Percentiles rank a stretch among this genome's conserved stretches.
Evolutionary conservation across 1,140 invertebrate species (phyloP).

Genomic region (Pogonomyrmex californicus): DNA sequence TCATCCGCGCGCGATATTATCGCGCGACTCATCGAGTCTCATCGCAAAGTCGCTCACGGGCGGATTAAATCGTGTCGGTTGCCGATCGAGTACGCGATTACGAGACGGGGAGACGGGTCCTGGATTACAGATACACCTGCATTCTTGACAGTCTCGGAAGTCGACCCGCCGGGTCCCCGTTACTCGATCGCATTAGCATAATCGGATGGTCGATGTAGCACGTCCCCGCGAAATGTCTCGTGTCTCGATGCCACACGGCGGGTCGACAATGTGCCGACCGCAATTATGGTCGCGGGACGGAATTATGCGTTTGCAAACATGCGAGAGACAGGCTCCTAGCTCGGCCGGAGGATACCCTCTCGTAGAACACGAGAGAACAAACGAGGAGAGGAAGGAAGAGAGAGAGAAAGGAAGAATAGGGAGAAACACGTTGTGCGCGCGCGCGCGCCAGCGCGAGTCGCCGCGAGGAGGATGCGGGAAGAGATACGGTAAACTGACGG

Average conservation of each 20-base stretch:
- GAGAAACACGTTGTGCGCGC: constrained; percentile 3
- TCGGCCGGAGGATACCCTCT: constrained; percentile 36
- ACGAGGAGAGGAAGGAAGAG: not conserved
- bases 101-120: not conserved
- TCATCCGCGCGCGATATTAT: not conserved
- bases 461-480: constrained; percentile 27
- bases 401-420: not conserved
- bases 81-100: not conserved
- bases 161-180: constrained; percentile 48
- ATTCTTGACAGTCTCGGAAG: constrained; percentile 50
- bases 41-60: not conserved
- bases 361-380: not conserved
- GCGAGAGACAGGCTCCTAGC: constrained; percentile 20
- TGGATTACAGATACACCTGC: constrained; percentile 47
- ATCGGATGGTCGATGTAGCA: constrained; percentile 66
- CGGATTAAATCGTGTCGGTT: not conserved
- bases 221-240: constrained; percentile 70
- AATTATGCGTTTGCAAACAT: constrained; percentile 68
- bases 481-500: constrained; percentile 68
- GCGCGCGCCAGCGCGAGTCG: not conserved
- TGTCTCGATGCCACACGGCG: constrained; percentile 44
- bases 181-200: constrained; percentile 72
- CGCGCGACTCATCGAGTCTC: not conserved
- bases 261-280: constrained; percentile 63
- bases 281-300: constrained; percentile 56